Conservation (phyloP, 2,888 invertebrate genomes). For the Lapara coniferarum region DNA sequence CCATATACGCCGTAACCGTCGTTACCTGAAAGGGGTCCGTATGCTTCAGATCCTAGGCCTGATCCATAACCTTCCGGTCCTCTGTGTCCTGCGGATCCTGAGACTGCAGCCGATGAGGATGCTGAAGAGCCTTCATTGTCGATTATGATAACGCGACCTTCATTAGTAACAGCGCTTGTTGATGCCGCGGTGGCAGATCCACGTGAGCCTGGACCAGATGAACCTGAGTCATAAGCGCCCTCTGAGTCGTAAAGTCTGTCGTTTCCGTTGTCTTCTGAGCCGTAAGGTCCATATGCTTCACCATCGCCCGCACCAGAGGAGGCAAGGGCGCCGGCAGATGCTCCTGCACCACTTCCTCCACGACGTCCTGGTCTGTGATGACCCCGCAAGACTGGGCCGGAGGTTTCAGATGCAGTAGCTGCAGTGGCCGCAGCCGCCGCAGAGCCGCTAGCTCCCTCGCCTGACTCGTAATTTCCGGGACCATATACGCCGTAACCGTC, state of each 20-base stretch:
- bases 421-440: not conserved
- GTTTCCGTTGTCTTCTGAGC: not conserved
- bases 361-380: not conserved
- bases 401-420: not conserved
- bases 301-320: not conserved
- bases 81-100: not conserved
- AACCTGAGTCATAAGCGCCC: not conserved
- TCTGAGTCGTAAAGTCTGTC: constrained; percentile 8
- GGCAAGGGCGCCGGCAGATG: not conserved
- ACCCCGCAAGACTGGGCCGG: not conserved
- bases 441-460: not conserved
- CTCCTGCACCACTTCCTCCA: not conserved
- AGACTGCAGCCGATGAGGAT: not conserved
- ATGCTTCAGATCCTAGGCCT: not conserved
- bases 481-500: constrained; percentile 24
- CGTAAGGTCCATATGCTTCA: not conserved
- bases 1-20: not conserved
- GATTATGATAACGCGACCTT: not conserved
- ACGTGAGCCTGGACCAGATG: not conserved
- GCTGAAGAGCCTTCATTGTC: not conserved
- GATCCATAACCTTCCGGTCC: no score
- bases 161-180: not conserved
- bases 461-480: not conserved
- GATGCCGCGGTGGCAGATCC: constrained; percentile 2
- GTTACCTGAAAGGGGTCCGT: not conserved